A percentile compares a stretch with the other conserved stretches of the same genome.
These are phyloP conservation scores for Epirrhoe alternata DNA, from an alignment of 2,888 invertebrate genomes.

Conservation along the genomic window DNA sequence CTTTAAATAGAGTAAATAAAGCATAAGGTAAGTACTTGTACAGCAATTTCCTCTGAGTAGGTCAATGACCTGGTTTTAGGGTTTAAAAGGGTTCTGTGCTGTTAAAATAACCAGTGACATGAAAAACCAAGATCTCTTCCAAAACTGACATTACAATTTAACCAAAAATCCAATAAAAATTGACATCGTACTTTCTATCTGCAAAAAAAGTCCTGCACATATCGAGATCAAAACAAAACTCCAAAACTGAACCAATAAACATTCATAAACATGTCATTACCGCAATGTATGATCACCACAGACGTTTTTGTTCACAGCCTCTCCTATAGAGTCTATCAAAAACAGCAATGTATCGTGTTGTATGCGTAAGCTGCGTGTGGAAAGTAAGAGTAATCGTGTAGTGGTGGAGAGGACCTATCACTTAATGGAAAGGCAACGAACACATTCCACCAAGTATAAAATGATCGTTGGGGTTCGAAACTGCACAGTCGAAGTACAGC, in stretches of 20 bases:
- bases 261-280: slow-evolving; percentile 22
- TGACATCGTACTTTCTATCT: slow-evolving; percentile 54
- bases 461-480: slow-evolving; percentile 64
- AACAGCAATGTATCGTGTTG: slow-evolving; percentile 46
- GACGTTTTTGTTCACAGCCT: slow-evolving; percentile 16
- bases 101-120: too few species aligned
- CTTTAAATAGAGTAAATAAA: too few species aligned
- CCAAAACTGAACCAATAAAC: slow-evolving; percentile 56
- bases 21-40: too few species aligned
- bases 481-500: slow-evolving; percentile 73
- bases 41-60: too few species aligned
- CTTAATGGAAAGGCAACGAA: slow-evolving; percentile 78
- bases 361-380: neutral
- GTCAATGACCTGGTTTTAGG: too few species aligned
- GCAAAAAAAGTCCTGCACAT: slow-evolving; percentile 54
- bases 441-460: slow-evolving; percentile 83
- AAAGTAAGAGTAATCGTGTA: slow-evolving; percentile 37
- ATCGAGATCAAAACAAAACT: slow-evolving; percentile 59
- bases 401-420: slow-evolving; percentile 68
- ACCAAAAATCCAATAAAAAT: slow-evolving; percentile 10
- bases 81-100: too few species aligned
- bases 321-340: neutral
- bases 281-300: slow-evolving; percentile 46
- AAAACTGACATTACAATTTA: neutral
- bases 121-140: too few species aligned